Evolutionary conservation across 2,888 invertebrate species (phyloP), one percentile per base, ranked within the genome.

Genomic region (Drosophila phalerata): DNA sequence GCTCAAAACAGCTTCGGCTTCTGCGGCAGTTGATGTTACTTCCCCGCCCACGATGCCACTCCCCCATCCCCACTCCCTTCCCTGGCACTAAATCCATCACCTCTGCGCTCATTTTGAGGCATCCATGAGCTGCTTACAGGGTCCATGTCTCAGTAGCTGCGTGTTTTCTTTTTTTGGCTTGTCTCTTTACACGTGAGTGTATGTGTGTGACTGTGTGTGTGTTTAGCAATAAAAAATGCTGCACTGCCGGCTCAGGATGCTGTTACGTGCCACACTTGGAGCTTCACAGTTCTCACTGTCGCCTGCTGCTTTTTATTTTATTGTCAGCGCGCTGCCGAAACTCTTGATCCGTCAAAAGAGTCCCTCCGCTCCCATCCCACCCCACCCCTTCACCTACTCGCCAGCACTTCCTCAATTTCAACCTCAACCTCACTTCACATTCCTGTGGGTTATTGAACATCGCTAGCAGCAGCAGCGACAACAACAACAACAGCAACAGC

Each of bases 401-500:
- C 9, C 42, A 22, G n/a, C 17, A 13, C 42, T 8, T 28, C 11
- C 30, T 25, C n/a, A n/a, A 13, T n/a, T 17, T 11, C 8, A 22
- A 10, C 11, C 9, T 30, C 30, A 30, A 22, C 11, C 38, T 13
- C 55, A 61, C 60, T 51, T 58, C 56, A 61, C 56, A 69, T 73
- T 76, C 66, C 70, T 70, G 66, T 67, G 67, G 78, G 62, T 56
- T 73, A 77, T 77, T 74, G 77, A 77, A 78, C 63, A 70, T 40
- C 58, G 52, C 43, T 38, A 43, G 48, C 64, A 32, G 15, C 38
- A 17, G 52, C 34, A 48, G 38, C 53, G 34, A 30, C 51, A 45
- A 57, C 60, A 28, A 37, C 43, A 38, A 43, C 64, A 28, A 15
- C 38, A 17, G 47, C 34, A 48, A 34, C 53, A 37, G 30, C 51